Conservation (phyloP, 2,888 invertebrate species). For the Beris chalybata region DNA sequence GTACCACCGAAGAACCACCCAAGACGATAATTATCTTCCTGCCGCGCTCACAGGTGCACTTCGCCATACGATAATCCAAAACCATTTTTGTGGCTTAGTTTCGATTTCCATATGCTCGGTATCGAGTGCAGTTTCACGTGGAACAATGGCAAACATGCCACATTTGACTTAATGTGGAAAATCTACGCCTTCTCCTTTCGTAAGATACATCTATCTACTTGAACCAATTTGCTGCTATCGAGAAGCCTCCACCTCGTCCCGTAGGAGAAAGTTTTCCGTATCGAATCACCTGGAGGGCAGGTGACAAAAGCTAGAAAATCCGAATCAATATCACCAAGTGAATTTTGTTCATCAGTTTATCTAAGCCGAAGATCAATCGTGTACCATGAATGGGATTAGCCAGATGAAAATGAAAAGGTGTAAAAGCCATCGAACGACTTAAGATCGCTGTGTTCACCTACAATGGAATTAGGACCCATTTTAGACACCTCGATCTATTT, state of each 20-base stretch:
- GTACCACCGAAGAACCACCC: constrained; percentile 19
- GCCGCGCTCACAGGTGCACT: constrained; percentile 23
- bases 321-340: background rate
- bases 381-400: constrained; percentile 10
- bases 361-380: constrained; percentile 5
- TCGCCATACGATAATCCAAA: constrained; percentile 9
- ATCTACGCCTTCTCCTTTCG: constrained; percentile 15
- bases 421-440: background rate
- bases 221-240: constrained; percentile 1
- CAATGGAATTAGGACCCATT: constrained; percentile 6
- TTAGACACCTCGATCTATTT: background rate
- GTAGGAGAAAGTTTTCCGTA: background rate
- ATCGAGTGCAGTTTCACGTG: background rate
- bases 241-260: background rate
- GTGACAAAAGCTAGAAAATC: constrained; percentile 11
- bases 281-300: constrained; percentile 1
- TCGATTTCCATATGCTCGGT: constrained; percentile 5
- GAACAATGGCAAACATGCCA: constrained; percentile 21
- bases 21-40: constrained; percentile 26
- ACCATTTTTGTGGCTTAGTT: constrained; percentile 11
- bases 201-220: background rate
- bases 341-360: constrained; percentile 8
- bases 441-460: background rate
- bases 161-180: background rate
- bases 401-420: background rate